A percentile compares a stretch with the other conserved stretches of the same genome.
Conservation (phyloP, 1,140 invertebrate genomes). For the Muscidifurax raptorellus region DNA sequence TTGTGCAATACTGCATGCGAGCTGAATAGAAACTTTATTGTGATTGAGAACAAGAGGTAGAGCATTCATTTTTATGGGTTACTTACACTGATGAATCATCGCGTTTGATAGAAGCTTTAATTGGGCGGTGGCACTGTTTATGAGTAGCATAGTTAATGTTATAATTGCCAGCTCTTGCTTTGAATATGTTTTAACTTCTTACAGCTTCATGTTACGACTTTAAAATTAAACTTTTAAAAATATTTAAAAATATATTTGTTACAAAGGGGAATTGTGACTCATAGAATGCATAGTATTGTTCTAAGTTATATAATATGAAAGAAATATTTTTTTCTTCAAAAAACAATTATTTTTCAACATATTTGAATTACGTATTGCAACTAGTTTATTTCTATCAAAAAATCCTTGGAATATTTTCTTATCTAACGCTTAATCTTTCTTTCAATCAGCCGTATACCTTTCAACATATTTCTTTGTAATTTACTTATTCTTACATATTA, state of each 20-base stretch:
- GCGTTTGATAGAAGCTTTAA: slow-evolving; percentile 51
- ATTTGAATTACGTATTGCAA: neutral
- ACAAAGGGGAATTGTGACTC: neutral
- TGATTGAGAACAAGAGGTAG: slow-evolving; percentile 12
- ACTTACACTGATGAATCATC: slow-evolving; percentile 51
- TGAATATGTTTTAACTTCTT: slow-evolving; percentile 34
- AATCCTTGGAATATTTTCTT: no score
- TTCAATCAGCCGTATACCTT: no score
- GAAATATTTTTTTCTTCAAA: no score
- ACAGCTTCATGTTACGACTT: neutral
- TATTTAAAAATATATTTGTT: neutral
- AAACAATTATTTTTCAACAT: neutral
- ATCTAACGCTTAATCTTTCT: no score
- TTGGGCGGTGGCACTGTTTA: slow-evolving; percentile 54
- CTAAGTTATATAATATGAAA: neutral
- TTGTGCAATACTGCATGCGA: neutral
- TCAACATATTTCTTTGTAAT: no score
- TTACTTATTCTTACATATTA: no score
- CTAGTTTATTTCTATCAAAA: no score
- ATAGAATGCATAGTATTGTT: neutral
- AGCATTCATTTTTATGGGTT: slow-evolving; percentile 46
- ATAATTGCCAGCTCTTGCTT: slow-evolving; percentile 34
- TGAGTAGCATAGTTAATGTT: slow-evolving; percentile 38
- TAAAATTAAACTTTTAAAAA: neutral
- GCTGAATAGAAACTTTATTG: slow-evolving; percentile 25